These are phyloP conservation scores for Epinotia nisella DNA, from an alignment of 2,888 invertebrate species.

Conservation along the genomic window DNA sequence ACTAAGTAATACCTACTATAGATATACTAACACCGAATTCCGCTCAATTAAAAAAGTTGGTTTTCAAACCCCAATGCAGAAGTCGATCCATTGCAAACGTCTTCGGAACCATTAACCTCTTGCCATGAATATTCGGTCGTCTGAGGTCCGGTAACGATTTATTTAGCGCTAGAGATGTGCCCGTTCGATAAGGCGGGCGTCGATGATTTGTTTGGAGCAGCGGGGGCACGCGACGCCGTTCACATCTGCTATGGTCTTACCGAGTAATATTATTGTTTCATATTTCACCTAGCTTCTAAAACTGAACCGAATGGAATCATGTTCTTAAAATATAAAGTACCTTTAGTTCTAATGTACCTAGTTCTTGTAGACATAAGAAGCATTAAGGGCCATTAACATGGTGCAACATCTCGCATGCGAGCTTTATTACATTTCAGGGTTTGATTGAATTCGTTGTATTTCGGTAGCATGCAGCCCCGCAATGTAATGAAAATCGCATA, in stretches of 20 bases:
- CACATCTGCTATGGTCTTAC: conserved; percentile 53
- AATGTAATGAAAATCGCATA: too few relatives aligned
- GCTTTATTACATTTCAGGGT: too few relatives aligned
- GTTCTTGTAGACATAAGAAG: too few relatives aligned
- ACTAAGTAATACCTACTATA: too few relatives aligned
- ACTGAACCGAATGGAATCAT: not conserved
- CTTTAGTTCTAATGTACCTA: too few relatives aligned
- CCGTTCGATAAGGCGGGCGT: conserved; percentile 71
- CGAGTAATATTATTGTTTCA: conserved; percentile 21
- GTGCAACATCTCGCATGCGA: too few relatives aligned
- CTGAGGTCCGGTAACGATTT: conserved; percentile 68
- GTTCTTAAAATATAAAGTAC: too few relatives aligned
- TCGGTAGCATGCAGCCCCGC: too few relatives aligned
- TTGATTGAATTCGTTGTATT: too few relatives aligned
- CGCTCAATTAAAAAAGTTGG: too few relatives aligned
- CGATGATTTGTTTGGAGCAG: conserved; percentile 74
- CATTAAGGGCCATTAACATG: too few relatives aligned
- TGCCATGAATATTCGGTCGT: conserved; percentile 73
- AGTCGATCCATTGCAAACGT: conserved; percentile 73
- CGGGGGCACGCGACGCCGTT: conserved; percentile 67
- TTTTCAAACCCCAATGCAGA: conserved; percentile 58
- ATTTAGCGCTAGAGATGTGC: conserved; percentile 78
- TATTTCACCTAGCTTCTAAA: conserved; percentile 12
- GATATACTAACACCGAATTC: too few relatives aligned
- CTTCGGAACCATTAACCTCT: conserved; percentile 75